Evolutionary conservation across 2,888 invertebrate species (phyloP), one percentile per base, ranked within the genome.

Genomic region (Myathropa florea): DNA sequence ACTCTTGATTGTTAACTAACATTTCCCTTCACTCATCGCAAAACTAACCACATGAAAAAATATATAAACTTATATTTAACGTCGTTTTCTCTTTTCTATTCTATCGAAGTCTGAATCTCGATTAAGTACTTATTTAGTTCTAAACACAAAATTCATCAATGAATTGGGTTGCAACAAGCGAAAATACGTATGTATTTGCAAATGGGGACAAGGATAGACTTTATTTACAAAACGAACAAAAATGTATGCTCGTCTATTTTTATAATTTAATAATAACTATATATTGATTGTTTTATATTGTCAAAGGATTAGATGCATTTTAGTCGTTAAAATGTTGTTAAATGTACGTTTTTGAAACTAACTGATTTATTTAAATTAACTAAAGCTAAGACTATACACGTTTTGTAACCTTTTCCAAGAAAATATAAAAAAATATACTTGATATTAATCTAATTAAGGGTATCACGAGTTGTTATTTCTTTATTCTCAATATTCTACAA

Each of bases 91-190:
- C 21, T 39, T 75, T 71, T 36, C 21, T 36, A 60, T 85, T 73
- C 73, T 82, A 72, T 78, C 70, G 65, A 88, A 88, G 88, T 88
- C 85, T 88, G 88, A 89, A 88, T 88, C 88, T 88, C 88, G 85
- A 85, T 80, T 88, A 88, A 88, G 88, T 89, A 89, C 88, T 89
- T 89, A 89, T 64, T 87, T 80, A 80, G 83, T 57, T 83, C 26
- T 79, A 79, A 21, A 63, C 23, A 70, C 65, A 65, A 75, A 21
- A 61, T 18, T 36, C 10, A 53, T 26, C 55, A 39, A 65, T 46
- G 46, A 46, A 46, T 71, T 65, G 53, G 30, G 33, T 61, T 67
- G 24, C 12, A 80, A 72, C 53, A 63, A 53, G 14, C 61, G 36
- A n/a, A 60, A 71, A 39, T 63, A 76, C 30, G 46, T 75, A n/a